Evolutionary conservation across 2,113 vertebrate genomes (phyloP).

Genomic region (Aix galericulata): DNA sequence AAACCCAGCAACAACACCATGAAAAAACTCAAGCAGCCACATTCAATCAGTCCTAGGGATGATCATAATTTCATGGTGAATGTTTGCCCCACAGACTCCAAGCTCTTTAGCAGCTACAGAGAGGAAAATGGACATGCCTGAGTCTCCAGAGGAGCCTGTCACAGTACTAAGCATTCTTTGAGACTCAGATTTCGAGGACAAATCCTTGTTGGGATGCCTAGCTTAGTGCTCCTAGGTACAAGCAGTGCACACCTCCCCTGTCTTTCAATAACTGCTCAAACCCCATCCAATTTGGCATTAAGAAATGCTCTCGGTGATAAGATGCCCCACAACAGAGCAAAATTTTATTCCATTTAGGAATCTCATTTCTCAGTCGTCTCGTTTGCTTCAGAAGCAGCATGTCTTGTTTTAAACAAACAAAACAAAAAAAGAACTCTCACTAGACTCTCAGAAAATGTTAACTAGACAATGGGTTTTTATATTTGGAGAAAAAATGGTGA

Average conservation of each 20-base stretch:
- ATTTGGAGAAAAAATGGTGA: not conserved
- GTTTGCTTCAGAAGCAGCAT: not conserved
- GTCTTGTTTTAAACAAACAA: not conserved
- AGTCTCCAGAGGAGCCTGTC: not conserved
- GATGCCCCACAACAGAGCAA: not conserved
- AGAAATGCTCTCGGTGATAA: rapidly evolving
- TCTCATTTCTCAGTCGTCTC: not conserved
- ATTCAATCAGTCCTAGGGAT: not conserved
- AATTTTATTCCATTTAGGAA: not conserved
- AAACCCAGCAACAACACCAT: not conserved
- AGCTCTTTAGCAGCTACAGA: not conserved
- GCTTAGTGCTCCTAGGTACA: not conserved
- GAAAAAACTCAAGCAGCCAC: not conserved
- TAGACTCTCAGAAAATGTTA: not conserved
- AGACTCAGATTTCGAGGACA: not conserved
- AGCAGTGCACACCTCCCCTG: not conserved
- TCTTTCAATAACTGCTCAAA: not conserved
- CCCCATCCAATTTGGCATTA: not conserved
- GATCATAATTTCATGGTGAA: not conserved
- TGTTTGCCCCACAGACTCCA: not conserved
- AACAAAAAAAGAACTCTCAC: not conserved
- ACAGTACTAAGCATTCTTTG: not conserved
- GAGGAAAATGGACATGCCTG: not conserved
- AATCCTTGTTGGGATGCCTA: not conserved
- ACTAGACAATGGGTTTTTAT: not conserved